A percentile compares a stretch with the other conserved stretches of the same genome.
Evolutionary conservation across 2,888 invertebrate genomes (phyloP).

Genomic region (Catocala sponsa): DNA sequence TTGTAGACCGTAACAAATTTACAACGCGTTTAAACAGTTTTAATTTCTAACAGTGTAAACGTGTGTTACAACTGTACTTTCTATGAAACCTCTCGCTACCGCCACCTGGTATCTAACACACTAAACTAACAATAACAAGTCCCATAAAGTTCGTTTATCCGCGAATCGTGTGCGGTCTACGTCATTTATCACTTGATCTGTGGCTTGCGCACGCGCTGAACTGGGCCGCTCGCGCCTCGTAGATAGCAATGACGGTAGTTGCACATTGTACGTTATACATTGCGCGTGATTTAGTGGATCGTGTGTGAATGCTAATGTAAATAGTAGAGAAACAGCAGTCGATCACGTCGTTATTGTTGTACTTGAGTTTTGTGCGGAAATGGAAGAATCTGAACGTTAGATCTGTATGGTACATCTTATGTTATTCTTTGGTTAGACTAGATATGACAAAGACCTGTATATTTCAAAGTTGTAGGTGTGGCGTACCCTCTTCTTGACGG

Average conservation of each 20-base stretch:
- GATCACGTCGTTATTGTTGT: slow-evolving; percentile 45
- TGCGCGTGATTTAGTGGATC: slow-evolving; percentile 59
- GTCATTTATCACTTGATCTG: slow-evolving; percentile 56
- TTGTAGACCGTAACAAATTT: no score
- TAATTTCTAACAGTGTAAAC: background rate
- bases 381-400: background rate
- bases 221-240: slow-evolving; percentile 65
- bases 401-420: slow-evolving; percentile 1
- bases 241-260: slow-evolving; percentile 57
- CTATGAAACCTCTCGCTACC: background rate
- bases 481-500: no score
- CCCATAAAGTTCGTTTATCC: slow-evolving; percentile 33
- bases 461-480: no score
- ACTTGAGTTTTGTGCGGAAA: slow-evolving; percentile 15
- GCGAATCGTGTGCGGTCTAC: slow-evolving; percentile 42
- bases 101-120: slow-evolving; percentile 20
- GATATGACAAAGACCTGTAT: no score
- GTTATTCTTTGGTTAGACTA: no score
- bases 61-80: background rate
- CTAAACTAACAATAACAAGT: slow-evolving; percentile 24
- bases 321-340: slow-evolving; percentile 28
- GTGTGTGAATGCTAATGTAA: slow-evolving; percentile 55
- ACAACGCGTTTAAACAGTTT: background rate
- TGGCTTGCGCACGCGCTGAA: slow-evolving; percentile 67
- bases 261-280: slow-evolving; percentile 44